phyloP scores from a whole-genome alignment of 2,888 invertebrate genomes.

The Clostera curtula region DNA sequence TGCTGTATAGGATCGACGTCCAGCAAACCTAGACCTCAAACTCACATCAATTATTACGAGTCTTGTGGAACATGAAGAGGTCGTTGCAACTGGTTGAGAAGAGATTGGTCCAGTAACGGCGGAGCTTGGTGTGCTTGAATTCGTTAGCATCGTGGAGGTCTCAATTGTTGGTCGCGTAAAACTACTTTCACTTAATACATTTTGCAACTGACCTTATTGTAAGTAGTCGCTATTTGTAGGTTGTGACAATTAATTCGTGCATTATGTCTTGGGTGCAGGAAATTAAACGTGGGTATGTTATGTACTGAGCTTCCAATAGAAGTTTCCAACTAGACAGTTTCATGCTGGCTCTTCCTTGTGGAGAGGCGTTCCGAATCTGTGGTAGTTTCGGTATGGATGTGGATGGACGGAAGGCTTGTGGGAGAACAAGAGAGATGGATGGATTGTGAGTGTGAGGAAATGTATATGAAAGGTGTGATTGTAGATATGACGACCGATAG shows the following conservation, averaged over 20 bases:
- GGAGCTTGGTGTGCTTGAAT: constrained; percentile 2
- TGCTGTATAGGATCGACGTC: constrained; percentile 3
- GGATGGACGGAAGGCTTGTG: too few species aligned
- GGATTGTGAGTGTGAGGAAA: too few species aligned
- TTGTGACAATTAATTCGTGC: constrained; percentile 35
- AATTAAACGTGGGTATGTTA: constrained; percentile 15
- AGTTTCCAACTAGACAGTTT: too few species aligned
- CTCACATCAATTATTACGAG: constrained; percentile 1
- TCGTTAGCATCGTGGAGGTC: constrained; percentile 1
- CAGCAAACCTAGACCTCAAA: constrained; percentile 8
- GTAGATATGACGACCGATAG: too few species aligned
- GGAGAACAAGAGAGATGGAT: too few species aligned
- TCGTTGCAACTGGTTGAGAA: constrained; percentile 7
- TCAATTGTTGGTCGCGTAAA: constrained; percentile 23
- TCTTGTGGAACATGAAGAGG: not conserved
- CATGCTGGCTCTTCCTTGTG: too few species aligned
- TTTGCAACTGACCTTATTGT: constrained; percentile 55
- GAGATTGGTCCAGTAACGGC: constrained; percentile 4
- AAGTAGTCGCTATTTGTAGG: constrained; percentile 27
- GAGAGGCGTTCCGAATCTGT: too few species aligned
- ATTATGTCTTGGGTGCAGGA: constrained; percentile 19
- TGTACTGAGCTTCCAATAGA: too few species aligned
- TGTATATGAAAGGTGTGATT: too few species aligned
- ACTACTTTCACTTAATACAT: constrained; percentile 50
- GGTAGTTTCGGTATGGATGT: too few species aligned